phyloP scores from a whole-genome alignment of 2,888 invertebrate species.

The Mylabris sibirica region DNA sequence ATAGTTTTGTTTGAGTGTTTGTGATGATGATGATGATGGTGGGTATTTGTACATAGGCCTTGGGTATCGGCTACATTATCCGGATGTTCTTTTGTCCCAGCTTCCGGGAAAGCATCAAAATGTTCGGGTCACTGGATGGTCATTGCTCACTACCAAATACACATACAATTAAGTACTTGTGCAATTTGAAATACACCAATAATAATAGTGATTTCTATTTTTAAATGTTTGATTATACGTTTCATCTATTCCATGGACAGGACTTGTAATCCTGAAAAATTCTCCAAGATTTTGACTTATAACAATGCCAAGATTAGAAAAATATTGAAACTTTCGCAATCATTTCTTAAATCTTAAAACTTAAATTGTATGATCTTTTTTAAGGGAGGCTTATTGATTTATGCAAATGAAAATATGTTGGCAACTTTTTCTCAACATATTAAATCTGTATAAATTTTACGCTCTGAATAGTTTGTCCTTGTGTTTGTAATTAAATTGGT shows the following conservation, averaged over 20 bases:
- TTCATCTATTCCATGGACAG: conserved; percentile 23
- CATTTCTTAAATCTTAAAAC: background rate
- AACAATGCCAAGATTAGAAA: background rate
- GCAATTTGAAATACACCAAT: conserved; percentile 34
- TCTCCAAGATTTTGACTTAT: background rate
- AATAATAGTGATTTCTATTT: conserved; percentile 19
- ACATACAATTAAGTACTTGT: conserved; percentile 38
- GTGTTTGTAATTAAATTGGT: conserved; percentile 36
- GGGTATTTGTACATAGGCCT: conserved; percentile 42
- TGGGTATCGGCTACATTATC: conserved; percentile 50
- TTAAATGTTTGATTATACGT: conserved; percentile 26
- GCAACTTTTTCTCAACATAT: background rate
- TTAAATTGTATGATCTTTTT: background rate
- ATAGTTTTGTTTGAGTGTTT: conserved; percentile 30
- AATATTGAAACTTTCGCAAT: background rate
- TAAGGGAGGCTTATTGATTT: background rate
- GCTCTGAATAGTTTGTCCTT: conserved; percentile 48
- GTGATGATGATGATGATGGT: conserved; percentile 32
- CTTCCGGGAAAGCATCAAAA: conserved; percentile 61
- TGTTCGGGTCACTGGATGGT: conserved; percentile 62
- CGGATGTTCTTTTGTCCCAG: conserved; percentile 61
- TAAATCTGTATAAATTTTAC: conserved; percentile 38
- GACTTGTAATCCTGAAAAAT: background rate
- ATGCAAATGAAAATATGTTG: background rate
- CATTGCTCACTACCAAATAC: conserved; percentile 55